These are phyloP conservation scores for Darevskia nairensis DNA, from an alignment of 2,797 vertebrate species.

Conservation along the genomic window DNA sequence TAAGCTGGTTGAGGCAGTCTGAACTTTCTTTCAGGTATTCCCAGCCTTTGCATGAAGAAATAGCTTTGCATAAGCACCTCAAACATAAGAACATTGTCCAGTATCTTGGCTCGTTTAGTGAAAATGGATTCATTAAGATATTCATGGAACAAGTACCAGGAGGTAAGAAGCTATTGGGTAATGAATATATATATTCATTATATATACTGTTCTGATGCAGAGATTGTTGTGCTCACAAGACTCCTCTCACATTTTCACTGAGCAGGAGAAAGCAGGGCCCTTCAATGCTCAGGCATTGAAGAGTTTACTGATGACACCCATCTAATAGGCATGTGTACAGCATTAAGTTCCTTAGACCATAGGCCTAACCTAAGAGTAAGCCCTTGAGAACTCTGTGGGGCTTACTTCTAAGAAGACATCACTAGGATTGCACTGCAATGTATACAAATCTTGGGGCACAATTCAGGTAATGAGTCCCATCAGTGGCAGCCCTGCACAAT, in stretches of 20 bases:
- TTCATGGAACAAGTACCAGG: constrained; percentile 99
- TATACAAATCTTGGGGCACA: no score
- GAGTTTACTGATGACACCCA: not conserved
- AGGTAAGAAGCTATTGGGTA: constrained; percentile 81
- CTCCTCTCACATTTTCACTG: no score
- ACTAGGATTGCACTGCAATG: no score
- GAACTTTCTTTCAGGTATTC: constrained; percentile 86
- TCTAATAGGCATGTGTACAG: not conserved
- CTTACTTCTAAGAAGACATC: no score
- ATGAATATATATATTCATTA: not conserved
- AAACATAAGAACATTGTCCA: constrained; percentile 99
- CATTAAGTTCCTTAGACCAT: not conserved
- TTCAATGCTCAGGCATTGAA: not conserved
- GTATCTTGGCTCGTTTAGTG: constrained; percentile 97
- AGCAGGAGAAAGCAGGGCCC: not conserved
- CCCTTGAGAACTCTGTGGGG: no score
- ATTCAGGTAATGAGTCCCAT: no score
- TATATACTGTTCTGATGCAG: not conserved
- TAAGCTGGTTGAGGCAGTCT: not conserved
- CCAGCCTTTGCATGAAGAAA: constrained; percentile 98
- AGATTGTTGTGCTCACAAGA: not conserved
- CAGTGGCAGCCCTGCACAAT: no score
- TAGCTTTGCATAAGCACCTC: constrained; percentile 96
- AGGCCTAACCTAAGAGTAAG: no score
- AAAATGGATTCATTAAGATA: constrained; percentile 98